Conservation (phyloP, 2,888 invertebrate genomes). For the Cosmia pyralina region DNA sequence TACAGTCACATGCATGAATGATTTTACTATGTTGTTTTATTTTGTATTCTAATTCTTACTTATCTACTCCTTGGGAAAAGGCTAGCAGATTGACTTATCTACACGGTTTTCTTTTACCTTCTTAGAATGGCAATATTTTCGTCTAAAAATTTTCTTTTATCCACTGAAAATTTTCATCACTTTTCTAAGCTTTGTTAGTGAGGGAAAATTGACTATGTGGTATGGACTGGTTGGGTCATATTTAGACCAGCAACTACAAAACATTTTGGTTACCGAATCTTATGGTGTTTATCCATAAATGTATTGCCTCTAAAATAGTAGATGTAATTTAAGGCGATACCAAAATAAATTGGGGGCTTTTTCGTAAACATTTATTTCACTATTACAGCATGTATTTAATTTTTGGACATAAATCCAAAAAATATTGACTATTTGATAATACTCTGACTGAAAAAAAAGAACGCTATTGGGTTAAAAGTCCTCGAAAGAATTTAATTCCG, state of each 20-base stretch:
- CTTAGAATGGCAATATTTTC: background rate
- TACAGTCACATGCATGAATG: constrained; percentile 5
- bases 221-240: background rate
- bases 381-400: no score
- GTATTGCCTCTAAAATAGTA: background rate
- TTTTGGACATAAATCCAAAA: no score
- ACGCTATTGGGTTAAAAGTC: no score
- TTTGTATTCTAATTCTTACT: background rate
- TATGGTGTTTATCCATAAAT: background rate
- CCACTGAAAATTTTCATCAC: background rate
- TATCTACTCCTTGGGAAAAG: no score
- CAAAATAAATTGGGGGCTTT: no score
- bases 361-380: no score
- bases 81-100: no score
- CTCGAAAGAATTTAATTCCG: no score
- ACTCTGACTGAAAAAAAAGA: no score
- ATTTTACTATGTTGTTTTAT: constrained; percentile 23
- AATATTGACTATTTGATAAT: no score
- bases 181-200: background rate
- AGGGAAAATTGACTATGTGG: no score
- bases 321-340: background rate
- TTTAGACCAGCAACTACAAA: background rate
- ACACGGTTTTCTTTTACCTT: background rate
- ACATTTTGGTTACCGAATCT: background rate
- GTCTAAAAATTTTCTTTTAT: background rate